phyloP scores from a whole-genome alignment of 2,888 invertebrate genomes.

The Eremobia ochroleuca region DNA sequence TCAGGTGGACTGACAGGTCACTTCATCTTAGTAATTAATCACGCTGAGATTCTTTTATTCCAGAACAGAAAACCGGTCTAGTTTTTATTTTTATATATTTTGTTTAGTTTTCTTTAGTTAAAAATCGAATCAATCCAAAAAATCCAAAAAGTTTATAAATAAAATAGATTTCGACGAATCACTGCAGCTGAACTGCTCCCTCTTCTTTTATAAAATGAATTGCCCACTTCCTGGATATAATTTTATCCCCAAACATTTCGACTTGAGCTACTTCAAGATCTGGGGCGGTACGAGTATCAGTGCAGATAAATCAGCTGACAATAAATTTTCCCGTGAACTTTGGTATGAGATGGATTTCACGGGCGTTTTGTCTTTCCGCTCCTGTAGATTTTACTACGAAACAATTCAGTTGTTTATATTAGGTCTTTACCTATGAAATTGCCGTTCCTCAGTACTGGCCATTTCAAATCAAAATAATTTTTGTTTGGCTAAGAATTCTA shows the following conservation, averaged over 20 bases:
- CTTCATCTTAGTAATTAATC: no score
- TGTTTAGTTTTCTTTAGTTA: no score
- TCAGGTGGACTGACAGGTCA: no score
- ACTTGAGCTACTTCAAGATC: conserved; percentile 20
- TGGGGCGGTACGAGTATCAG: conserved; percentile 42
- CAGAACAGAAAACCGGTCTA: no score
- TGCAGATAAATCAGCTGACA: conserved; percentile 59
- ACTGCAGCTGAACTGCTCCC: background rate
- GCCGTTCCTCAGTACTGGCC: no score
- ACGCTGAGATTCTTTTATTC: no score
- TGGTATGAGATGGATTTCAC: conserved; percentile 54
- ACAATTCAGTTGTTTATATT: conserved; percentile 16
- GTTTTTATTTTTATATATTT: no score
- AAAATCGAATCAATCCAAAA: background rate
- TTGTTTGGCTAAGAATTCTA: no score
- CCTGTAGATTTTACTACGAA: conserved; percentile 18
- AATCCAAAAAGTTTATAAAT: background rate
- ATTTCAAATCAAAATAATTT: no score
- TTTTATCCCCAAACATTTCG: conserved; percentile 29
- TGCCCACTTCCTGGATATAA: conserved; percentile 14
- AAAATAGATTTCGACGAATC: background rate
- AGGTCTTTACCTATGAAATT: no score
- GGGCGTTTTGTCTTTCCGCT: conserved; percentile 52
- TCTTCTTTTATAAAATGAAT: background rate
- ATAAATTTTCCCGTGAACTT: conserved; percentile 62